These are phyloP conservation scores for Ophiothrix spiculata DNA, from an alignment of 35 echinoderm and acorn worm species.

Conservation along the genomic window DNA sequence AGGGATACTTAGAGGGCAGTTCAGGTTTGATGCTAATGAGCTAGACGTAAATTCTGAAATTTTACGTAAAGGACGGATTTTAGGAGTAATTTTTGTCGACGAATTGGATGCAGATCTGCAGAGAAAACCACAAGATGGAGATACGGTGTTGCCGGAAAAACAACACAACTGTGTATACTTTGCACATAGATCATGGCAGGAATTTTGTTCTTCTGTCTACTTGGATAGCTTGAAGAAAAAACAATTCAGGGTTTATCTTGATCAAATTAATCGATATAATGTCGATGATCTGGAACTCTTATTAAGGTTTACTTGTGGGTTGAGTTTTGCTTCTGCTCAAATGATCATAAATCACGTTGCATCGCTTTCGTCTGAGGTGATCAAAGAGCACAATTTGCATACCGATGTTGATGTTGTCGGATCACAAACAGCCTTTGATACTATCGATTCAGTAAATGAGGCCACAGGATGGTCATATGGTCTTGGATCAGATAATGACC, in stretches of 20 bases:
- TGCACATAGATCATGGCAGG: neutral
- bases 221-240: neutral
- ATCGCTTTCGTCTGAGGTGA: neutral
- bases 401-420: no score
- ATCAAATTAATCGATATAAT: neutral
- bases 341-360: neutral
- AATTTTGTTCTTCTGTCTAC: neutral
- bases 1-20: neutral
- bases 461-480: no score
- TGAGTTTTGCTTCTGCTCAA: neutral
- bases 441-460: no score
- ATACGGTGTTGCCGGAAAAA: no score
- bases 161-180: no score
- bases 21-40: neutral
- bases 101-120: no score
- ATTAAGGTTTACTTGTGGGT: neutral
- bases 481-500: neutral
- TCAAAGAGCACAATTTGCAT: no score
- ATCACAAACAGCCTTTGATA: no score
- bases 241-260: neutral
- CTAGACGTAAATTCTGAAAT: neutral
- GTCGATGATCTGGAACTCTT: neutral
- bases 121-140: no score
- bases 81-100: neutral
- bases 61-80: neutral